Base-by-base conservation (phyloP, 1,140 invertebrate species). In the Asbolus verrucosus region DNA sequence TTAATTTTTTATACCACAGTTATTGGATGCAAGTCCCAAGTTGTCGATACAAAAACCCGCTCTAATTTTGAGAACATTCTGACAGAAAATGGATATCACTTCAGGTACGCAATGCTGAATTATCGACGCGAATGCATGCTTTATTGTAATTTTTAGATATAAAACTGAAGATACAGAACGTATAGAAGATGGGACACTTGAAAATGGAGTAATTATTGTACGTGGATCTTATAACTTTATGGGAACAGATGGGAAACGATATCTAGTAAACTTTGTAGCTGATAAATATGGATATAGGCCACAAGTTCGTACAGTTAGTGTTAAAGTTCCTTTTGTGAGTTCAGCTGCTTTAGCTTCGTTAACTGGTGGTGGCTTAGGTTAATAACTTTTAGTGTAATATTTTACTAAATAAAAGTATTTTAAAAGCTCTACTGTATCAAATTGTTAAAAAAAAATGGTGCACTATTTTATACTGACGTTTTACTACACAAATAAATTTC, bases 141-240 rank as follows among this genome's bases (percentile, higher is more conserved):
- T 24, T 50, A 11, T 54, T 54, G 4, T 6, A 30, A n/a, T n/a
- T 54, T 54, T 24, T 27, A 54, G 46, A 27, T 54, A 54, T 24
- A 54, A 13, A 54, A 54, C 46, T 5, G 21, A 30, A 2, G 46
- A 54, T 31, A 27, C 46, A 0, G 46, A 24, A 30, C 19, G 46
- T 11, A 3, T 0, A 30, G 46, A 54, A 54, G 8, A 13, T 13
- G 46, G 46, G 8, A 27, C 6, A 54, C 19, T 2, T 11, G 19
- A 50, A 36, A 36, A 36, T 19, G 43, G 43, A 19, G 8, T 19
- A 50, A 8, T 54, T 54, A 21, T 54, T 14, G 33, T 63, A 2
- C 36, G 15, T 13, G 61, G 61, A 8, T 39, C n/a, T 38, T 63
- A 63, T 21, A 39, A 14, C 6, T 63, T 63, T 63, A 2, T n/a